Conservation (phyloP, 2,113 vertebrate species). For the Panthera tigris region DNA sequence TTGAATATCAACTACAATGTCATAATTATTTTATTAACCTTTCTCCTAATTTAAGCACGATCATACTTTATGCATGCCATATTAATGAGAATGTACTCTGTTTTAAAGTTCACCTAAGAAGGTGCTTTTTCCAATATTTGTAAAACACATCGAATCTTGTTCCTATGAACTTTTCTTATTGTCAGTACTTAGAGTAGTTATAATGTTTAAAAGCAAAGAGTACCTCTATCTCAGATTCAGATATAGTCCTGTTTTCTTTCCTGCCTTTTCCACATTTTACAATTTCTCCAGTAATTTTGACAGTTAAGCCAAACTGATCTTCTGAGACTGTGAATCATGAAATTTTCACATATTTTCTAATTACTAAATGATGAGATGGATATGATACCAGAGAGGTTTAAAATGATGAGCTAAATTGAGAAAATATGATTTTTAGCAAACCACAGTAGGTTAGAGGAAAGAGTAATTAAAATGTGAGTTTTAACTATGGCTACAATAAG, state of each 20-base stretch:
- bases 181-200: neutral
- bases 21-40: neutral
- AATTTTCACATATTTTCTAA: constrained; percentile 48
- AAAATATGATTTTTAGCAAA: constrained; percentile 54
- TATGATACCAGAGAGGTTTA: neutral
- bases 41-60: neutral
- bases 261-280: neutral
- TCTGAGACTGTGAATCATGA: neutral
- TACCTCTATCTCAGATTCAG: neutral
- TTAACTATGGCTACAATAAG: neutral
- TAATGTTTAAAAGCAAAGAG: neutral
- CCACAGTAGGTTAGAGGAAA: constrained; percentile 4
- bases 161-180: neutral
- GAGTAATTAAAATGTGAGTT: constrained; percentile 67
- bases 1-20: neutral
- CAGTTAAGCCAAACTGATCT: neutral
- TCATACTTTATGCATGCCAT: neutral
- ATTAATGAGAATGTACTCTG: neutral
- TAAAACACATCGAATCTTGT: neutral
- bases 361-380: neutral
- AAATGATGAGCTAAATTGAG: neutral
- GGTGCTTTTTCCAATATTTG: neutral
- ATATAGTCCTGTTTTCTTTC: neutral
- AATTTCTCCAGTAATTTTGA: neutral
- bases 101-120: neutral